phyloP scores from a whole-genome alignment of 2,888 invertebrate species.

The Drosophila mulleri region DNA sequence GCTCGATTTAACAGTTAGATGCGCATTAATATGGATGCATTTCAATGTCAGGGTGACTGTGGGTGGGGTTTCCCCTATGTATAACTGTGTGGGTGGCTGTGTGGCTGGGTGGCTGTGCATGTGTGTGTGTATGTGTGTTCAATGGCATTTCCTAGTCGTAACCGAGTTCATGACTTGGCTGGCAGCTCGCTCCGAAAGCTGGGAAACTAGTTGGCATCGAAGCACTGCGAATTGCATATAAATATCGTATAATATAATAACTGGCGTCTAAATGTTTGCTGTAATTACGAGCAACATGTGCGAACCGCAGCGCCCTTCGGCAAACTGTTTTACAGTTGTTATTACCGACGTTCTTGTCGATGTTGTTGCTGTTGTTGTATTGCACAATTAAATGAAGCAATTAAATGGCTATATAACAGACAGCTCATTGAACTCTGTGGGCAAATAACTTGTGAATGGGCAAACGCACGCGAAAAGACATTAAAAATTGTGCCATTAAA shows the following conservation, averaged over 20 bases:
- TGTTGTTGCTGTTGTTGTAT: constrained; percentile 9
- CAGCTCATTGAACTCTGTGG: constrained; percentile 18
- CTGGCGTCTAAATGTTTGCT: constrained; percentile 70
- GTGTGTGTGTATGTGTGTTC: constrained; percentile 7
- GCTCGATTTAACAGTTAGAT: constrained; percentile 54
- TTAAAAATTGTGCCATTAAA: neutral
- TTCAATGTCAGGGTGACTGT: constrained; percentile 65
- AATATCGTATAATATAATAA: constrained; percentile 60
- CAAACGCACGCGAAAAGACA: neutral
- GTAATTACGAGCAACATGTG: constrained; percentile 71
- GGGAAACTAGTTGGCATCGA: constrained; percentile 35
- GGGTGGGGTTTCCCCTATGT: neutral
- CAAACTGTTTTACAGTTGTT: constrained; percentile 5
- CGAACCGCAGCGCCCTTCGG: constrained; percentile 38
- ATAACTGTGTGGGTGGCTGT: neutral
- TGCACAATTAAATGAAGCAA: constrained; percentile 63
- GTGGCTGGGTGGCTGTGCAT: neutral
- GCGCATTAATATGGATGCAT: constrained; percentile 48
- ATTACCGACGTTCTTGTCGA: constrained; percentile 8
- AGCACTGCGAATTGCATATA: constrained; percentile 53
- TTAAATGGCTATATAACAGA: constrained; percentile 65
- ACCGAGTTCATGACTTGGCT: constrained; percentile 47
- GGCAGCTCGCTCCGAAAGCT: constrained; percentile 10
- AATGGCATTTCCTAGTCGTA: constrained; percentile 51
- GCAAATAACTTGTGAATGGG: constrained; percentile 3